Base-by-base conservation (phyloP, 2,888 invertebrate genomes). In the Pachydiplax longipennis region DNA sequence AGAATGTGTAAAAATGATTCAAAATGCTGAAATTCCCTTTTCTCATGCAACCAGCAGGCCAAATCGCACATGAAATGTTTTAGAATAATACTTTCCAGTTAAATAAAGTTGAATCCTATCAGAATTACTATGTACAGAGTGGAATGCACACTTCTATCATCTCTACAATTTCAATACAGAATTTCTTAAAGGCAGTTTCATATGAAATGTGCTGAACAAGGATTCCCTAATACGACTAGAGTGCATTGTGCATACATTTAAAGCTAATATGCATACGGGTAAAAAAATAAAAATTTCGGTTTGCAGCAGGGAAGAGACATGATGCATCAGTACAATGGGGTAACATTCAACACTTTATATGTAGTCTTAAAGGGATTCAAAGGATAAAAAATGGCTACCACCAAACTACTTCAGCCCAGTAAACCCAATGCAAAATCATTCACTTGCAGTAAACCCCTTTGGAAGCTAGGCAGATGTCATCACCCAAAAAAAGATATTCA, bases 191-290 rank as follows among this genome's bases (percentile, higher is more conserved):
- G 40, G 58, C 22, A 37, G 31, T 61, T 87, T 65, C 4, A 31
- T 13, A 73, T 31, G 61, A n/a, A 58, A 87, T 87, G 87, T 65
- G 61, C 65, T 61, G 53, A 44, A 53, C 35, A 82, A 37, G 25
- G 61, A 61, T 22, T 83, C n/a, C 61, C 35, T 37, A 37, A n/a
- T 37, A 87, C 37, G 87, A 87, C 87, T 87, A 87, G 87, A 87
- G 87, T 87, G 37, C 58, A 61, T 65, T 87, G 87, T 87, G 87
- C 87, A 87, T 87, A 22, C 87, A 65, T 61, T 87, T 87, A 87
- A 65, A 87, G 58, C 61, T 87, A 87, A 48, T 48, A 48, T 15
- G 37, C 37, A 87, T 87, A 87, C 37, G 37, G 61, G 58, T 65
- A 61, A 61, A 87, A 82, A 83, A 87, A 65, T 61, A 37, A 37